phyloP scores from a whole-genome alignment of 2,888 invertebrate species.

The Chloromyia formosa region DNA sequence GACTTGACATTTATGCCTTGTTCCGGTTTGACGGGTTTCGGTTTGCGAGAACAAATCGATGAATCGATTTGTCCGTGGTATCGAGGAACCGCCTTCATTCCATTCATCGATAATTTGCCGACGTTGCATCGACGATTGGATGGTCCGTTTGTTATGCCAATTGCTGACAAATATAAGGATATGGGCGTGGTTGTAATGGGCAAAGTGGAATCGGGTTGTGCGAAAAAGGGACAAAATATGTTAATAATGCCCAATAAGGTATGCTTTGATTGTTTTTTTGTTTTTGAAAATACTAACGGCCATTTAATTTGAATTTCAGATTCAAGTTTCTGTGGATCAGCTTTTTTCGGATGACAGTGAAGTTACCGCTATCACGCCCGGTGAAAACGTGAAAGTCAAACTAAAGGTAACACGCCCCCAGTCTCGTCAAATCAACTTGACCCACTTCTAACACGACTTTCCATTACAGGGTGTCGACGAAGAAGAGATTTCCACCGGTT shows the following conservation, averaged over 20 bases:
- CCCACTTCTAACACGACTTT: background rate
- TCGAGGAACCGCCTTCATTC: conserved; percentile 92
- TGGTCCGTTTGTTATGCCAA: conserved; percentile 97
- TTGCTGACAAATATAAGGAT: conserved; percentile 99
- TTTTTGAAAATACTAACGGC: no score
- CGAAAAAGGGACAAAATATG: conserved; percentile 89
- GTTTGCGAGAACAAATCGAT: conserved; percentile 83
- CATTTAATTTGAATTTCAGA: conserved; percentile 66
- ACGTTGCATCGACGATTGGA: conserved; percentile 90
- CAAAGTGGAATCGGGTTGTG: conserved; percentile 96
- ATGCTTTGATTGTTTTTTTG: conserved; percentile 59
- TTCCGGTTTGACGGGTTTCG: conserved; percentile 96
- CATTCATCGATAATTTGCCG: conserved; percentile 93
- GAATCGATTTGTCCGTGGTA: conserved; percentile 87
- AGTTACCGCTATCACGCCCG: conserved; percentile 91
- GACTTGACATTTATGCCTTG: conserved; percentile 98
- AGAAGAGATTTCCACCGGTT: conserved; percentile 98
- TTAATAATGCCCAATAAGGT: conserved; percentile 99
- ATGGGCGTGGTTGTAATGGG: conserved; percentile 99
- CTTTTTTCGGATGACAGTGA: conserved; percentile 98
- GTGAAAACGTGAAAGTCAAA: conserved; percentile 99
- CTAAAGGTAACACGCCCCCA: conserved; percentile 77
- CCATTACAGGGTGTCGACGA: conserved; percentile 85
- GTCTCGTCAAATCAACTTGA: background rate
- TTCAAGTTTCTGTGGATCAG: conserved; percentile 93